A percentile compares a stretch with the other conserved stretches of the same genome.
Conservation (phyloP, 2,888 invertebrate genomes). For the Zelleria hepariella region DNA sequence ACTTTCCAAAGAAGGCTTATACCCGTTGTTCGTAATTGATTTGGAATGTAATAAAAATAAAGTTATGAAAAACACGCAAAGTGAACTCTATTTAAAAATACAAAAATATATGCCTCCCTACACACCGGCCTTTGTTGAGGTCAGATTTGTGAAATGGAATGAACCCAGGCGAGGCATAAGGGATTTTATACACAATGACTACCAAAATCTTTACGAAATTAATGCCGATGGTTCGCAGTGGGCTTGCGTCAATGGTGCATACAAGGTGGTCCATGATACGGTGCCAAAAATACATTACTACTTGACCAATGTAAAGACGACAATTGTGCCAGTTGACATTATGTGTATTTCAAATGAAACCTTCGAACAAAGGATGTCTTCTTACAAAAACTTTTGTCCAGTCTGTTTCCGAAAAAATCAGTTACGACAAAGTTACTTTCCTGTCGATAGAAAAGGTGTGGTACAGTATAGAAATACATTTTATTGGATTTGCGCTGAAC, state of each 20-base stretch:
- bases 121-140: constrained; percentile 42
- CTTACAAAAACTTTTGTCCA: constrained; percentile 71
- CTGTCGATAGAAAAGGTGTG: constrained; percentile 67
- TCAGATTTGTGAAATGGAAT: constrained; percentile 56
- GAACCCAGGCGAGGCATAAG: constrained; percentile 37
- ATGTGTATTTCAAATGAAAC: constrained; percentile 72
- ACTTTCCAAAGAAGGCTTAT: constrained; percentile 61
- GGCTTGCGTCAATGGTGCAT: constrained; percentile 52
- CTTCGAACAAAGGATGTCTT: constrained; percentile 61
- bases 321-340: constrained; percentile 58
- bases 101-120: constrained; percentile 45
- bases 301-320: constrained; percentile 50
- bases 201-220: constrained; percentile 66
- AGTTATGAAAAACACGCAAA: constrained; percentile 46
- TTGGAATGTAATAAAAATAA: constrained; percentile 44
- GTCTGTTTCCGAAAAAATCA: constrained; percentile 60
- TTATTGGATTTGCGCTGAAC: constrained; percentile 75
- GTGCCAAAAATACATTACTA: constrained; percentile 65
- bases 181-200: constrained; percentile 64
- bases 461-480: constrained; percentile 67
- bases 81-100: constrained; percentile 40
- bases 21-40: constrained; percentile 72
- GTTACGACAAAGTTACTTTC: constrained; percentile 47
- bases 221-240: constrained; percentile 67
- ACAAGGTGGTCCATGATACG: constrained; percentile 43